These are phyloP conservation scores for Selenia dentaria DNA, from an alignment of 2,888 invertebrate genomes.

Conservation along the genomic window DNA sequence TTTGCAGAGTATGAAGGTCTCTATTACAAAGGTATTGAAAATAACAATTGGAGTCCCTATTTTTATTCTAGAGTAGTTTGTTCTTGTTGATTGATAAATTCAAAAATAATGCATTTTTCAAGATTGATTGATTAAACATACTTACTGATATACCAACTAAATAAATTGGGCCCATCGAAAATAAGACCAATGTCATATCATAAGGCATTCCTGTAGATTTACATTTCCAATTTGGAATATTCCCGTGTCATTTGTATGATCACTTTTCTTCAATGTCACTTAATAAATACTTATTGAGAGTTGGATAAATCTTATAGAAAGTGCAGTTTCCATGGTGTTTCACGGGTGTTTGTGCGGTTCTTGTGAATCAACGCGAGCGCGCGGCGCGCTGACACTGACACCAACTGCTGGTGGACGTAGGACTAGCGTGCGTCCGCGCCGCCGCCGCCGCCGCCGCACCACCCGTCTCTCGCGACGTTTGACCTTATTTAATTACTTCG, in stretches of 20 bases:
- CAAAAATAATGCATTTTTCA: too few species aligned
- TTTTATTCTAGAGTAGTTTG: too few species aligned
- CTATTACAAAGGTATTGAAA: too few species aligned
- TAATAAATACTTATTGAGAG: slow-evolving; percentile 1
- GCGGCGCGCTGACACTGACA: slow-evolving; percentile 48
- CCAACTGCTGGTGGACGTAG: slow-evolving; percentile 57
- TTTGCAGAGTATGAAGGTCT: too few species aligned
- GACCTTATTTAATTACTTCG: slow-evolving; percentile 84
- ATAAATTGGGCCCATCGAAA: slow-evolving; percentile 8
- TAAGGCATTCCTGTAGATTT: background rate
- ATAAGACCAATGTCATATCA: background rate
- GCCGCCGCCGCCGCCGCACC: slow-evolving; percentile 44
- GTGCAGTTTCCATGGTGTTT: slow-evolving; percentile 14
- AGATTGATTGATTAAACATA: too few species aligned
- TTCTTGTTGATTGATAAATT: too few species aligned
- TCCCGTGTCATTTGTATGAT: slow-evolving; percentile 5
- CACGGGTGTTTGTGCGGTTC: slow-evolving; percentile 31
- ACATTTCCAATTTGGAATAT: background rate
- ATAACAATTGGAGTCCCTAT: too few species aligned
- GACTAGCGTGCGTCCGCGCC: slow-evolving; percentile 37
- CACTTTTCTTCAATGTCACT: slow-evolving; percentile 20
- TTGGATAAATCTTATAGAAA: background rate
- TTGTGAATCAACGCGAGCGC: slow-evolving; percentile 43
- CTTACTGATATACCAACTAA: slow-evolving; percentile 8
- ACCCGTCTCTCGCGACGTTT: slow-evolving; percentile 68